Evolutionary conservation across 2,888 invertebrate species (phyloP), one percentile per base, ranked within the genome.

Genomic region (Metopia argyrocephala): DNA sequence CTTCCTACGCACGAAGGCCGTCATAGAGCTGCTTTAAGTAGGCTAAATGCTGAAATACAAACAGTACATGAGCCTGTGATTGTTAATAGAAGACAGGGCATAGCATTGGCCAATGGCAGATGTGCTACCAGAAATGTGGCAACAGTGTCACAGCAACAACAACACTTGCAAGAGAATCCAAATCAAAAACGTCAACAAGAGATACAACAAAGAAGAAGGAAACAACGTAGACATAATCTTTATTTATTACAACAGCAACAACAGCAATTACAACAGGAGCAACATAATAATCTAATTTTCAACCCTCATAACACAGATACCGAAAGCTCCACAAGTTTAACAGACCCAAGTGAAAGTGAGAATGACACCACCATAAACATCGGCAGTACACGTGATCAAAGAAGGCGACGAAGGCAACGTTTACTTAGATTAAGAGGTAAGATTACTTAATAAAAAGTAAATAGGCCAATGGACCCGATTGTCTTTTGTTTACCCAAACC

Each of bases 341-440:
- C 74, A 27, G 78, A 74, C 31, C 71, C 62, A 54, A 79, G 79
- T 71, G 71, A 76, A 65, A 78, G 76, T 69, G 78, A 75, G 38
- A 76, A 79, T 76, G 82, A 82, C 65, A 64, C 64, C 65, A 64
- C 64, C 20, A 74, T 66, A 38, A 46, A 74, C 54, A 62, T 78
- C 23, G 78, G 74, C 65, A 69, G n/a, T 25, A 81, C 59, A 52
- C 59, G 81, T 57, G 81, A 81, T 70, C 85, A 84, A 56, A 86
- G 85, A 50, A 83, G 84, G 48, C 87, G 86, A 31, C 81, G 87
- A 9, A 83, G 82, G 54, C 71, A 75, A 65, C 76, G 86, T 81
- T 70, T 81, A 20, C 70, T 81, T 20, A 81, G 85, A 65, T 21
- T 87, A 54, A 85, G 86, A 62, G 87, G 87, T 87, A 70, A 82